Evolutionary conservation across 2,888 invertebrate genomes (phyloP), one percentile per base, ranked within the genome.

Genomic region (Drosophila emarginata): DNA sequence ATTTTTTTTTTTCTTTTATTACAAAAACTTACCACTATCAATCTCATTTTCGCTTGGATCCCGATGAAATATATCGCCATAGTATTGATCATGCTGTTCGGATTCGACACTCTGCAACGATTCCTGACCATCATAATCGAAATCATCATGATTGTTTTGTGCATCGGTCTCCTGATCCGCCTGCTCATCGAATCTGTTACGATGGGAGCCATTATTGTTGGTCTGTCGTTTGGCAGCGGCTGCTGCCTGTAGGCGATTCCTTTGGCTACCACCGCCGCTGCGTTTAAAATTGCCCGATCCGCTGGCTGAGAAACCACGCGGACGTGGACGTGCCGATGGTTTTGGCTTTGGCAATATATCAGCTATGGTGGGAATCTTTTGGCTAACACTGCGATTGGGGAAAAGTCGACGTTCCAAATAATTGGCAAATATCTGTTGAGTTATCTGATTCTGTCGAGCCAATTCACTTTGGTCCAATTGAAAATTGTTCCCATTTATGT

Each of bases 391-490:
- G 51, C 94, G 91, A 76, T 93, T 92, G 3, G 95, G 93, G 62
- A 95, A 95, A 52, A 95, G 90, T 51, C 94, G 94, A 89, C 95
- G 94, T 90, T 95, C 95, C 74, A 96, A 92, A 88, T 94, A 96
- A 68, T 95, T 95, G 88, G 95, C 95, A 77, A 96, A 93, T 78
- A 96, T 95, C 93, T 95, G 95, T 91, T 95, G 94, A 36, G 95
- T 96, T 91, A 95, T 95, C 91, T 94, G 93, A 93, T 95, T 95
- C 93, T 96, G 95, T 74, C 95, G 93, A 83, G 94, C 94, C 91
- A 95, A 91, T 91, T 95, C 95, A 78, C 93, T 93, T 78, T 92
- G 87, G 74, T 93, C 92, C 74, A 91, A 80, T 45, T 87, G 83
- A 28, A 82, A 84, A 58, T 37, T 52, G 56, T 23, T 28, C 54